phyloP scores from a whole-genome alignment of 2,888 invertebrate genomes.

The Leucania comma region DNA sequence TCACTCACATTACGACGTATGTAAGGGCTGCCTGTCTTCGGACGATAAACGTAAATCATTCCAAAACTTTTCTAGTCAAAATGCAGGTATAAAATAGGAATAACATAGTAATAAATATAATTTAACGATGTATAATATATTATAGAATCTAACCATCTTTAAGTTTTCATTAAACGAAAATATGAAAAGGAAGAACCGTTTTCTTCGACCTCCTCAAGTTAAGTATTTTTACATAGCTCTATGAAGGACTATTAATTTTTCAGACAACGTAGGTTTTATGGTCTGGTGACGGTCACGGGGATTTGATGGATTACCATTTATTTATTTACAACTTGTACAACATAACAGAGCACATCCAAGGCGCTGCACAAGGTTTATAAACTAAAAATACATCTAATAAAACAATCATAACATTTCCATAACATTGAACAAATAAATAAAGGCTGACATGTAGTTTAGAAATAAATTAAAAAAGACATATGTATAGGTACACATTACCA shows the following conservation, averaged over 20 bases:
- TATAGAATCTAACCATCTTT: conserved; percentile 5
- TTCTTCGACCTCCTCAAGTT: neutral
- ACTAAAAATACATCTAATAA: too few species aligned
- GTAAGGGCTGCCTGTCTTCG: neutral
- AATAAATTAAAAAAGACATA: too few species aligned
- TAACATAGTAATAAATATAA: conserved; percentile 26
- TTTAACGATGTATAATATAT: conserved; percentile 28
- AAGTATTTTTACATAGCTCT: neutral
- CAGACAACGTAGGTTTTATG: too few species aligned
- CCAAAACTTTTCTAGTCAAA: conserved; percentile 65
- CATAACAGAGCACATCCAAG: too few species aligned
- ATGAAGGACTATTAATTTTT: neutral
- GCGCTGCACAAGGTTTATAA: too few species aligned
- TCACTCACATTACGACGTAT: neutral
- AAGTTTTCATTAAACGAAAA: conserved; percentile 18
- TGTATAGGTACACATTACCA: too few species aligned
- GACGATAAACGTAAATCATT: conserved; percentile 54
- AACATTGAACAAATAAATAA: too few species aligned
- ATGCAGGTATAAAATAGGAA: conserved; percentile 49
- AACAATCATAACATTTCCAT: too few species aligned
- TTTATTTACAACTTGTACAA: too few species aligned
- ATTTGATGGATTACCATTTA: too few species aligned
- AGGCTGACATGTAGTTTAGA: too few species aligned
- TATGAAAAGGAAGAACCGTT: neutral
- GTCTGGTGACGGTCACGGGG: too few species aligned